These are phyloP conservation scores for Andinoacara biseriatus DNA, from an alignment of 2,113 vertebrate species.

Conservation along the genomic window DNA sequence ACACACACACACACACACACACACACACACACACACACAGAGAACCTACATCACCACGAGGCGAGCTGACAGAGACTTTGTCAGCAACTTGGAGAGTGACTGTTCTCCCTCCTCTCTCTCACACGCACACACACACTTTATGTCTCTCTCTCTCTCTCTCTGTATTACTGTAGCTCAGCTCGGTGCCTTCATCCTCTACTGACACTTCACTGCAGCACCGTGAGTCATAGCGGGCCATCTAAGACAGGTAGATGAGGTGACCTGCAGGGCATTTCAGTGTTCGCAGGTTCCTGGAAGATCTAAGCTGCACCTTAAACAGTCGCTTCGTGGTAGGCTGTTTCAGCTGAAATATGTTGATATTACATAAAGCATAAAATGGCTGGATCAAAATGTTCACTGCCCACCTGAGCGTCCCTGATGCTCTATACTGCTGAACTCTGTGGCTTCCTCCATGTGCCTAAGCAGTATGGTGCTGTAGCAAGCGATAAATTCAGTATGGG, in stretches of 20 bases:
- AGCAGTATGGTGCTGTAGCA: not conserved
- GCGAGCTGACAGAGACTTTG: conserved; percentile 61
- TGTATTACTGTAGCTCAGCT: conserved; percentile 18
- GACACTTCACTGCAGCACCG: conserved; percentile 43
- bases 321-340: not conserved
- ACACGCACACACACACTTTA: not conserved
- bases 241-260: conserved; percentile 3
- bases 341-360: not conserved
- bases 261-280: not conserved
- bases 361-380: not conserved
- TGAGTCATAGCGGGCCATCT: conserved; percentile 31
- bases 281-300: not conserved
- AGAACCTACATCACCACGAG: conserved; percentile 10
- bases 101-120: conserved; percentile 19
- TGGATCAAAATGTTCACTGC: not conserved
- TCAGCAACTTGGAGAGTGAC: conserved; percentile 54
- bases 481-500: not conserved
- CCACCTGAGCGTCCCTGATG: not conserved
- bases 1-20: not conserved
- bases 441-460: not conserved
- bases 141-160: not conserved
- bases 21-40: not conserved
- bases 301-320: not conserved
- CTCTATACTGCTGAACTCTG: not conserved
- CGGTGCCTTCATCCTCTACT: conserved; percentile 25